Conservation (phyloP, 1,140 invertebrate genomes). For the Cydia pomonella region DNA sequence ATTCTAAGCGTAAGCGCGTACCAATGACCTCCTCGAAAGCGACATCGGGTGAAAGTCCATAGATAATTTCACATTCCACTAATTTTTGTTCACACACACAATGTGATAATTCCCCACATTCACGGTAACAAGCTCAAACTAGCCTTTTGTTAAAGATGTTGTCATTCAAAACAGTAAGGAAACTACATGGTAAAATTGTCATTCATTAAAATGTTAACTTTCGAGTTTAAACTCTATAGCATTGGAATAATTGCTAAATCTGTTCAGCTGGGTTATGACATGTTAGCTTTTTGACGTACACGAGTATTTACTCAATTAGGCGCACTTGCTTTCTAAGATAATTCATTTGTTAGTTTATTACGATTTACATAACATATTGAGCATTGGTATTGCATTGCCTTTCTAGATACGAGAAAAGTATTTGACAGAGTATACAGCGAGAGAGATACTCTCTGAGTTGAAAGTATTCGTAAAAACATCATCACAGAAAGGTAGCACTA, state of each 20-base stretch:
- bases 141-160: conserved; percentile 50
- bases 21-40: conserved; percentile 53
- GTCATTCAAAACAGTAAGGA: conserved; percentile 46
- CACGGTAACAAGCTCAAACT: conserved; percentile 53
- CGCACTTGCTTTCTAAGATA: conserved; percentile 44
- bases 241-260: conserved; percentile 26
- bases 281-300: conserved; percentile 29
- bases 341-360: conserved; percentile 1
- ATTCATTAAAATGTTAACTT: conserved; percentile 26
- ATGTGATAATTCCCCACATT: conserved; percentile 57
- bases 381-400: neutral
- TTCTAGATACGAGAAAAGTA: neutral
- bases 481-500: neutral
- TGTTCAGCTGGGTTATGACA: neutral
- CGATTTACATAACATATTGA: neutral
- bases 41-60: conserved; percentile 61
- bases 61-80: conserved; percentile 56
- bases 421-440: neutral
- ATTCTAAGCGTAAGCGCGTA: conserved; percentile 39
- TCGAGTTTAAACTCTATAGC: conserved; percentile 38
- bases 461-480: neutral
- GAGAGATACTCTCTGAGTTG: neutral
- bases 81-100: conserved; percentile 61
- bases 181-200: conserved; percentile 34
- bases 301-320: conserved; percentile 38